phyloP scores from a whole-genome alignment of 2,888 invertebrate genomes.

The Eupelmus urozonus region DNA sequence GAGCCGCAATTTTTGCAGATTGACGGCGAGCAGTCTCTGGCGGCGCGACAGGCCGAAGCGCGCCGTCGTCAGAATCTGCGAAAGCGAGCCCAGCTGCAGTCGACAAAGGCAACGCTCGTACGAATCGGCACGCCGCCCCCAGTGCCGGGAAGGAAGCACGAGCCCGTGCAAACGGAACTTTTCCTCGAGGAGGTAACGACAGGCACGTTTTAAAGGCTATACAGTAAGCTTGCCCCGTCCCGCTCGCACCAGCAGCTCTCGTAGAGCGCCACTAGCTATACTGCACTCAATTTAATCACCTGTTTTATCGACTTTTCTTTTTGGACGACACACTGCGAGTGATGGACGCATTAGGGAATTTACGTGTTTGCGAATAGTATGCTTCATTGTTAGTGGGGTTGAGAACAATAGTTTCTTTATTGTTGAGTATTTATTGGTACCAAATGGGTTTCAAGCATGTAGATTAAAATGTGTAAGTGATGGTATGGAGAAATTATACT shows the following conservation, averaged over 20 bases:
- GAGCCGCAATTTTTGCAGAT: too few relatives aligned
- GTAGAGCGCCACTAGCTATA: too few relatives aligned
- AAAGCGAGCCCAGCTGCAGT: constrained; percentile 83
- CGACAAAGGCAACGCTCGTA: constrained; percentile 77
- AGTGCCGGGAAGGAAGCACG: constrained; percentile 90
- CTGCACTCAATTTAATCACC: background rate
- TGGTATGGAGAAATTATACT: too few relatives aligned
- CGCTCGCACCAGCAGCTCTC: background rate
- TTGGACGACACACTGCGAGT: too few relatives aligned
- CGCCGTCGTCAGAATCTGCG: constrained; percentile 87
- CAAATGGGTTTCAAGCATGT: too few relatives aligned
- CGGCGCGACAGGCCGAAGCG: constrained; percentile 81
- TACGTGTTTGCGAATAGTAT: too few relatives aligned
- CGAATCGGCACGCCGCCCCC: constrained; percentile 86
- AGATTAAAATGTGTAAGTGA: too few relatives aligned
- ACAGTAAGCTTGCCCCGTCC: background rate
- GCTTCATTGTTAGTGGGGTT: too few relatives aligned
- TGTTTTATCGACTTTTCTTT: background rate
- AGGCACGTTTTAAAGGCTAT: constrained; percentile 37
- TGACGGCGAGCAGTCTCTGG: constrained; percentile 79
- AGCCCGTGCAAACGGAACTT: constrained; percentile 92
- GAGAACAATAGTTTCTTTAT: too few relatives aligned
- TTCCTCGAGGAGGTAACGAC: constrained; percentile 88
- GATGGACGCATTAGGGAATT: too few relatives aligned
- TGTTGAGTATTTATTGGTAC: too few relatives aligned